Percentiles rank a stretch among this genome's conserved stretches.
These are phyloP conservation scores for Tragelaphus strepsiceros DNA, from an alignment of 2,113 vertebrate genomes.

Conservation along the genomic window DNA sequence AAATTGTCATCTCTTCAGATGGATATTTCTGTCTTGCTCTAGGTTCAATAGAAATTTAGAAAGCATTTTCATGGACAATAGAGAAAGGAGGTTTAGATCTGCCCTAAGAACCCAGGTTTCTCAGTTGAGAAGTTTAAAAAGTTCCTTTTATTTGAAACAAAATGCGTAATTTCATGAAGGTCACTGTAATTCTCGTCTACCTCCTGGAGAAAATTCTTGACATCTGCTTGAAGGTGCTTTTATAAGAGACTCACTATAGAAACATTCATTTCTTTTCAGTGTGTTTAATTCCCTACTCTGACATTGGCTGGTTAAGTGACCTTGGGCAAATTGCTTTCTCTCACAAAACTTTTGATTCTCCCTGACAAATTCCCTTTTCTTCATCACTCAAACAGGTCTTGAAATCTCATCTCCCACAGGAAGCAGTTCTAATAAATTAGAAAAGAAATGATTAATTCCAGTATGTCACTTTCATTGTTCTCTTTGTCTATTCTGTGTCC, in stretches of 20 bases:
- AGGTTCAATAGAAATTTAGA: not conserved
- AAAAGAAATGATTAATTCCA: slow-evolving; percentile 55
- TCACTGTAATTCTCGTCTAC: slow-evolving; percentile 52
- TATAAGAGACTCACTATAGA: slow-evolving; percentile 47
- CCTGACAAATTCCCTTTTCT: slow-evolving; percentile 42
- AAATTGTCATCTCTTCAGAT: not conserved
- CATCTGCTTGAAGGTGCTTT: slow-evolving; percentile 41
- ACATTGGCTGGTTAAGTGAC: slow-evolving; percentile 62
- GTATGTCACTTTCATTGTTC: not conserved
- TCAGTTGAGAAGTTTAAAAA: not conserved
- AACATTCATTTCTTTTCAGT: slow-evolving; percentile 62
- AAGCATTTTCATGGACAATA: slow-evolving; percentile 29
- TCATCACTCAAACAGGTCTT: slow-evolving; percentile 54
- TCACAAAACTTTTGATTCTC: slow-evolving; percentile 58
- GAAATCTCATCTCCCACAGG: slow-evolving; percentile 60
- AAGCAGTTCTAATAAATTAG: slow-evolving; percentile 57
- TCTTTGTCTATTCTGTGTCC: not conserved
- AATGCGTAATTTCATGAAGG: slow-evolving; percentile 56
- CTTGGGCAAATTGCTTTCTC: slow-evolving; percentile 71
- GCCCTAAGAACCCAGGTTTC: not conserved
- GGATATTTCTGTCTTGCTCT: not conserved
- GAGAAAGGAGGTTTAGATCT: not conserved
- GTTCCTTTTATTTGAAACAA: slow-evolving; percentile 43
- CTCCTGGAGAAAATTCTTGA: slow-evolving; percentile 56
- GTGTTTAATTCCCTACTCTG: slow-evolving; percentile 58